phyloP scores from a whole-genome alignment of 64 coral and sea anemone species.

The Actinia tenebrosa region DNA sequence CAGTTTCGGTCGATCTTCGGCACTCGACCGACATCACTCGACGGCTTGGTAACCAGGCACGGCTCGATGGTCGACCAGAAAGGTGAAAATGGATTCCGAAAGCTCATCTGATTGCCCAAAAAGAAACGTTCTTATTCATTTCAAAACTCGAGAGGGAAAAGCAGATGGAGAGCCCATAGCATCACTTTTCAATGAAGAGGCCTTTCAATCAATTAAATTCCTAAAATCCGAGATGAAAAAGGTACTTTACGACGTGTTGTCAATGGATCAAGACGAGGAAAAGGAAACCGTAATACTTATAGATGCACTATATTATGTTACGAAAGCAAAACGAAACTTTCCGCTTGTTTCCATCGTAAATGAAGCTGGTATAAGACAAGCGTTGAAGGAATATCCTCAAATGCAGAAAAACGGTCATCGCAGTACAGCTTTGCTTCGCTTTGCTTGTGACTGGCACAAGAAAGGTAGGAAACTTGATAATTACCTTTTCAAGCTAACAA shows the following conservation, averaged over 20 bases:
- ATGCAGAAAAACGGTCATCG: conserved; percentile 4
- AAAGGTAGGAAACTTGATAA: too few species aligned
- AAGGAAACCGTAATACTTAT: not conserved
- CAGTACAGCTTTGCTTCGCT: not conserved
- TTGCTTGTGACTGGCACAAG: conserved; percentile 18
- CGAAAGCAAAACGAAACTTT: not conserved
- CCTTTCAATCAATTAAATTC: not conserved
- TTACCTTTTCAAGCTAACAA: too few species aligned
- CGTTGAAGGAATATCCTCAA: not conserved
- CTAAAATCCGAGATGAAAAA: not conserved
- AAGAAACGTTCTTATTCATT: not conserved
- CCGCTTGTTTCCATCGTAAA: not conserved
- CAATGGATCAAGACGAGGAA: not conserved
- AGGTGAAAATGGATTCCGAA: too few species aligned
- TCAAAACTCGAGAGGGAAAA: not conserved
- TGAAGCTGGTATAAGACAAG: not conserved
- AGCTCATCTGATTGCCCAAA: too few species aligned
- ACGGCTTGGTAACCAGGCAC: too few species aligned
- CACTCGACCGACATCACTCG: too few species aligned
- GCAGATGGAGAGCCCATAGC: conserved; percentile 5
- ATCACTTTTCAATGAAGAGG: not conserved
- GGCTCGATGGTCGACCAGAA: too few species aligned
- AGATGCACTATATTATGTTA: not conserved
- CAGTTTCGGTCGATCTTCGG: too few species aligned
- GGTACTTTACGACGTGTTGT: not conserved